phyloP scores from a whole-genome alignment of 2,888 invertebrate genomes.

The Petrophora chlorosata region DNA sequence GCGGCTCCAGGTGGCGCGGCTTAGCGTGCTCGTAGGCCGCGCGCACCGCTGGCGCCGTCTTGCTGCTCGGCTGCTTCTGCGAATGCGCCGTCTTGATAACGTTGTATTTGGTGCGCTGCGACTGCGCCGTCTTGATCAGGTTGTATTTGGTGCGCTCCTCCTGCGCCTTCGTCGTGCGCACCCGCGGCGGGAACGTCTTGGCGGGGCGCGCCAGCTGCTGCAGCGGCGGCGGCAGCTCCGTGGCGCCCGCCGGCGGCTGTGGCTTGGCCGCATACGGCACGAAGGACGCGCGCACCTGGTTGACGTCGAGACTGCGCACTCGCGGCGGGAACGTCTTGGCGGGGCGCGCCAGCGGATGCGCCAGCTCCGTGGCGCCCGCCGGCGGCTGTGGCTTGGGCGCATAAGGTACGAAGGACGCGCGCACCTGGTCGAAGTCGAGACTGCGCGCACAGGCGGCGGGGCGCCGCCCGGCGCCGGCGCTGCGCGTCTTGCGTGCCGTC shows the following conservation, averaged over 20 bases:
- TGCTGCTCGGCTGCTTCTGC: constrained; percentile 44
- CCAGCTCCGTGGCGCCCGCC: too few species aligned
- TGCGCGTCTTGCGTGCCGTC: constrained; percentile 38
- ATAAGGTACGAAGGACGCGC: constrained; percentile 67
- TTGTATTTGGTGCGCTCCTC: constrained; percentile 72
- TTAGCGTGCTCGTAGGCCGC: constrained; percentile 65
- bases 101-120: constrained; percentile 69
- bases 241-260: too few species aligned
- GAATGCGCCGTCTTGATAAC: constrained; percentile 56
- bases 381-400: constrained; percentile 50
- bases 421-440: constrained; percentile 64
- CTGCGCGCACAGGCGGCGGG: constrained; percentile 43
- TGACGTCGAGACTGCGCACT: constrained; percentile 58
- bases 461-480: constrained; percentile 27
- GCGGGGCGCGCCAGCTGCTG: too few species aligned
- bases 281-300: constrained; percentile 64
- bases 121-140: constrained; percentile 54
- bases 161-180: constrained; percentile 73
- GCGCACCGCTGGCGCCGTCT: constrained; percentile 28
- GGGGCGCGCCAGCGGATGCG: too few species aligned
- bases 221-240: too few species aligned
- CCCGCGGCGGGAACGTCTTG: constrained; percentile 49
- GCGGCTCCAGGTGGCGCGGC: constrained; percentile 86
- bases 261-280: constrained; percentile 65
- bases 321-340: constrained; percentile 40